Evolutionary conservation across 1,140 invertebrate genomes (phyloP), one percentile per base, ranked within the genome.

Genomic region (Drosophila leontia): DNA sequence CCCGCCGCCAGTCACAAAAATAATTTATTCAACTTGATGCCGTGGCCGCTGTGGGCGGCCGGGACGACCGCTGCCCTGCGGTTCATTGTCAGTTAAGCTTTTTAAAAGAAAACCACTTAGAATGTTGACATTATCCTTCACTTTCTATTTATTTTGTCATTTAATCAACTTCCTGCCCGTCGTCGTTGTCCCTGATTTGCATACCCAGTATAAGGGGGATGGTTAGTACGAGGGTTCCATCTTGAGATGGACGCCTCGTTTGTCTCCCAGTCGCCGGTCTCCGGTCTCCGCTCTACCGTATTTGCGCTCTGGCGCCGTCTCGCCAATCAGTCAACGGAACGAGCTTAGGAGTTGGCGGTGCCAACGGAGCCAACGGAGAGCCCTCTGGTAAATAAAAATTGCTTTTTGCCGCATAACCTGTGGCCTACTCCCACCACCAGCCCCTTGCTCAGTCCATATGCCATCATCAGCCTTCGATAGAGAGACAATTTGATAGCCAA

Each of bases 81-180:
- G 85, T 88, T 88, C 85, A 88, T 88, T 88, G 85, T 88, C 85
- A 88, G 85, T 88, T 88, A 88, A 88, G 85, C 85, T 88, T 88
- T 88, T 91, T 91, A 91, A 91, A 91, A 91, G 82, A 91, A 91
- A 91, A 91, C 86, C 86, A 91, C 86, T 91, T 91, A 91, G 87
- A 91, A 82, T 91, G 86, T 91, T 91, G 86, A 91, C 86, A 91
- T 91, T 91, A 91, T 91, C 86, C 86, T 91, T 91, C 86, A 91
- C 86, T 91, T 91, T 91, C 82, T 91, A 86, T 91, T 91, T 91
- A 91, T 91, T 91, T 91, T 91, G 86, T 91, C 86, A 91, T 91
- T 91, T 91, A 91, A 91, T 91, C 86, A 91, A 91, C 86, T 91
- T 87, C 82, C 82, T 85, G 78, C 81, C 58, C 71, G 64, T 55